Evolutionary conservation across 2,797 vertebrate species (phyloP).

Genomic region (Potorous gilbertii): DNA sequence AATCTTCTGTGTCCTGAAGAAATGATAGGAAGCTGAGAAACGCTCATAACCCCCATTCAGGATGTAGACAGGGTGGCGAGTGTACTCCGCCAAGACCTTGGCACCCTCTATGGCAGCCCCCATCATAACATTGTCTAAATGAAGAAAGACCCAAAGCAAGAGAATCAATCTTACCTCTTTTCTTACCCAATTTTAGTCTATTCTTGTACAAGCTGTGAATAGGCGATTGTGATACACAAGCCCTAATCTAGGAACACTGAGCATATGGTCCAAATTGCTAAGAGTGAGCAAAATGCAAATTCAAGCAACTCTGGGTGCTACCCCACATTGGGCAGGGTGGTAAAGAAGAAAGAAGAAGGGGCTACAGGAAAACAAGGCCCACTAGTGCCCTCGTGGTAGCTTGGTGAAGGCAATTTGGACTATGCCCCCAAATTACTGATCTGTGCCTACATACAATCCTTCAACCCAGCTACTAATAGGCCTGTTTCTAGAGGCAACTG

Average conservation of each 20-base stretch:
- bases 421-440: too few species aligned
- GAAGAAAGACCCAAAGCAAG: slow-evolving; percentile 27
- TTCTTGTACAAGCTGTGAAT: not conserved
- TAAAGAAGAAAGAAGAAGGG: not conserved
- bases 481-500: not conserved
- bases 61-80: slow-evolving; percentile 84
- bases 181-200: not conserved
- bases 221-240: not conserved
- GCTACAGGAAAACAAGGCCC: not conserved
- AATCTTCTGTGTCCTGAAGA: slow-evolving; percentile 91
- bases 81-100: slow-evolving; percentile 80
- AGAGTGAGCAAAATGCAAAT: not conserved
- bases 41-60: slow-evolving; percentile 89
- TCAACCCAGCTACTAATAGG: not conserved
- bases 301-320: not conserved
- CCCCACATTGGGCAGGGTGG: not conserved
- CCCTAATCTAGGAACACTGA: not conserved
- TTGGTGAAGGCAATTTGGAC: too few species aligned
- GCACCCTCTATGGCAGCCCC: slow-evolving; percentile 84
- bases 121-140: slow-evolving; percentile 40
- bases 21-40: slow-evolving; percentile 90
- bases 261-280: not conserved
- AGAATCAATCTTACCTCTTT: not conserved
- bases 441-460: too few species aligned
- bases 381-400: too few species aligned